A percentile compares a stretch with the other conserved stretches of the same genome.
These are phyloP conservation scores for Serilophus lunatus DNA, from an alignment of 2,113 vertebrate species.

Conservation along the genomic window DNA sequence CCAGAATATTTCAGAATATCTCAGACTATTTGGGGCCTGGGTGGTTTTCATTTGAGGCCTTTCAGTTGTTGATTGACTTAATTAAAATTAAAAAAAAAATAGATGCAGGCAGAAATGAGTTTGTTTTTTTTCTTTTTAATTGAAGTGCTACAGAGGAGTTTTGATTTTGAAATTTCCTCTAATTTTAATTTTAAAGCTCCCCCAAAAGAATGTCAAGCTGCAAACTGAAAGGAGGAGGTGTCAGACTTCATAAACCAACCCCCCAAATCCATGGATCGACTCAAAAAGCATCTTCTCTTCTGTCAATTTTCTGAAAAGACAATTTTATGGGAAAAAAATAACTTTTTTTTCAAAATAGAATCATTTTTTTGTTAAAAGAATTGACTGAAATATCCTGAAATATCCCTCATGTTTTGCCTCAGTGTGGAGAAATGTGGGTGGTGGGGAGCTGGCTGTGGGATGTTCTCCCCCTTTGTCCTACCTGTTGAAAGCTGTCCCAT, in stretches of 20 bases:
- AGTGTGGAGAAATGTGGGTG: neutral
- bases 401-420: neutral
- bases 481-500: neutral
- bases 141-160: neutral
- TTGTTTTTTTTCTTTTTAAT: neutral
- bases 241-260: neutral
- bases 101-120: neutral
- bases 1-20: no score
- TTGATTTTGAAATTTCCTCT: neutral
- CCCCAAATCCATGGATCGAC: neutral
- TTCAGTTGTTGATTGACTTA: conserved; percentile 4
- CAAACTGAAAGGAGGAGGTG: neutral
- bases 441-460: neutral
- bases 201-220: neutral
- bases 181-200: neutral
- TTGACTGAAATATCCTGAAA: neutral
- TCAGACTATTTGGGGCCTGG: neutral
- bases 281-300: neutral
- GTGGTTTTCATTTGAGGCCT: conserved; percentile 36
- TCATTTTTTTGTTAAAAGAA: neutral
- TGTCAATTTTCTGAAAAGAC: neutral
- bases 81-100: neutral
- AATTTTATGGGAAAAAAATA: no score
- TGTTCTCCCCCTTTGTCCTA: neutral
- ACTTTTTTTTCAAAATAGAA: neutral